These are phyloP conservation scores for Entelurus aequoreus DNA, from an alignment of 2,113 vertebrate species.

Conservation along the genomic window DNA sequence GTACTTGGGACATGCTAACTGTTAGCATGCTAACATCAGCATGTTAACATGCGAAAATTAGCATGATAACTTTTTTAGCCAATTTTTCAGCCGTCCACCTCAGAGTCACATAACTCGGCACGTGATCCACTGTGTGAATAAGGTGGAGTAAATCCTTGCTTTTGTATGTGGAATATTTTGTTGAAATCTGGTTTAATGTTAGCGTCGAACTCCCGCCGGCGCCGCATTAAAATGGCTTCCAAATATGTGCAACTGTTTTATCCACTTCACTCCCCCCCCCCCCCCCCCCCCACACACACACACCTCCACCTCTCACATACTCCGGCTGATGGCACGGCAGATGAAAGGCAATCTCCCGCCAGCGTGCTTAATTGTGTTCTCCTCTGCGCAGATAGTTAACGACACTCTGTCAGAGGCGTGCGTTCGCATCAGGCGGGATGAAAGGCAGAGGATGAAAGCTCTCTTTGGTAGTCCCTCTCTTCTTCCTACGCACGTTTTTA, in stretches of 20 bases:
- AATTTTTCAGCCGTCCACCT: too few species aligned
- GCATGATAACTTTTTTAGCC: too few species aligned
- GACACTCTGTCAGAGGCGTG: conserved; percentile 88
- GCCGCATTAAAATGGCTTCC: background rate
- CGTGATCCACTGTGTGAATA: too few species aligned
- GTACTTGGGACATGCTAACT: too few species aligned
- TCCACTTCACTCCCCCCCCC: too few species aligned
- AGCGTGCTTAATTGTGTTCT: conserved; percentile 7
- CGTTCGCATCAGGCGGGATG: conserved; percentile 85
- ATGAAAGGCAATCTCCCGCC: background rate
- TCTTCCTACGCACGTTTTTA: conserved; percentile 19
- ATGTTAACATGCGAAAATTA: too few species aligned
- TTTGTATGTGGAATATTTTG: too few species aligned
- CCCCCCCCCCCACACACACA: background rate
- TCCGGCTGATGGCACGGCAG: background rate
- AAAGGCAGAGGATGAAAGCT: conserved; percentile 85
- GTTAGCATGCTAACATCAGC: too few species aligned
- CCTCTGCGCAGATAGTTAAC: conserved; percentile 77
- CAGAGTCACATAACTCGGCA: too few species aligned
- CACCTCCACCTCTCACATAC: background rate
- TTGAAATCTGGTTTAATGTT: too few species aligned
- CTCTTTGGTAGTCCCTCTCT: conserved; percentile 80
- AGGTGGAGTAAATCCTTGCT: too few species aligned
- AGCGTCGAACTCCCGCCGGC: background rate
- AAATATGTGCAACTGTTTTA: background rate